Conservation (phyloP, 2,888 invertebrate species). For the Oligia strigilis region DNA sequence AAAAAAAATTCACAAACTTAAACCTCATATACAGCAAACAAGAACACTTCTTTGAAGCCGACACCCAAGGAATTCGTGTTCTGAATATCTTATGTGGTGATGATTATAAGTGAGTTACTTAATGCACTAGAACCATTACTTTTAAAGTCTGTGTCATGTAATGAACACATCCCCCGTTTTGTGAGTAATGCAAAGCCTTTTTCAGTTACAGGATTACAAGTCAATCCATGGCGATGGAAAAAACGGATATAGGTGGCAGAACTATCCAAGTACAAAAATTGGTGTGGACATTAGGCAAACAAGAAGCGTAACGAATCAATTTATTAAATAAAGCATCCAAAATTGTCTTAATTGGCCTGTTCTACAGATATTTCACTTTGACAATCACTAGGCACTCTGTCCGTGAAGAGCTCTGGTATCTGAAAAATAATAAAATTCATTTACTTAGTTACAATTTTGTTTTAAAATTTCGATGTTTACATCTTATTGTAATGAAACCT, state of each 20-base stretch:
- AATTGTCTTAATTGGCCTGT: constrained; percentile 77
- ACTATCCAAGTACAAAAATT: constrained; percentile 85
- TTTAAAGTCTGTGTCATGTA: not conserved
- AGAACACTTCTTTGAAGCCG: constrained; percentile 79
- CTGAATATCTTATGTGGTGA: constrained; percentile 77
- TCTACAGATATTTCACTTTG: constrained; percentile 86
- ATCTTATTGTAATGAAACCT: no score
- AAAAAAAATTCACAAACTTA: constrained; percentile 68
- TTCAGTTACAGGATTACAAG: constrained; percentile 82
- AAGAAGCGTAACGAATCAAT: constrained; percentile 62
- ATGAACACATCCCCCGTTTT: not conserved
- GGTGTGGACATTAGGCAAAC: constrained; percentile 80
- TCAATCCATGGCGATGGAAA: constrained; percentile 87
- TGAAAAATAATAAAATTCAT: constrained; percentile 69
- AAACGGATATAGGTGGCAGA: constrained; percentile 84
- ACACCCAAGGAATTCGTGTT: constrained; percentile 78
- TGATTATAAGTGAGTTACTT: constrained; percentile 73
- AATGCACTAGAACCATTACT: not conserved
- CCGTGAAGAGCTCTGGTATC: constrained; percentile 88
- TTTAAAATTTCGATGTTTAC: not conserved
- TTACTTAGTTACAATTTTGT: not conserved
- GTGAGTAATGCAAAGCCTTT: constrained; percentile 3
- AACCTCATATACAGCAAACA: constrained; percentile 71
- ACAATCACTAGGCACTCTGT: constrained; percentile 87
- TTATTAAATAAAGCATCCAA: constrained; percentile 67